Conservation (phyloP, 2,888 invertebrate genomes). For the Macroteleia sp. region DNA sequence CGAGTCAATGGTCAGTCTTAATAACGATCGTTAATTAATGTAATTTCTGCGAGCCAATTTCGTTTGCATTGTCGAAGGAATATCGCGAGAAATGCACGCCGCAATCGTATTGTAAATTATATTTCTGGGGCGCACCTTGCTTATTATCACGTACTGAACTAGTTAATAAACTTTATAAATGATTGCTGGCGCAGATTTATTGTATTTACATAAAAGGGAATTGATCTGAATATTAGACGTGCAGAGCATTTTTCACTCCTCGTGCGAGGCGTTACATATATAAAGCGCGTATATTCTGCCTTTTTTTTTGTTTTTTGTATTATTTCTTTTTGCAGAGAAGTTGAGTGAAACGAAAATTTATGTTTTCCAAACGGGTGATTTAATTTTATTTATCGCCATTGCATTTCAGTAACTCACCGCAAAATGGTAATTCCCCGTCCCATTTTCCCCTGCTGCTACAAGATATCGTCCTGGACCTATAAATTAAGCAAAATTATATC, state of each 20-base stretch:
- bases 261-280: not conserved
- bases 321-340: too few species aligned
- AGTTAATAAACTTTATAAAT: conserved; percentile 36
- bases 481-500: conserved; percentile 53
- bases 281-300: too few species aligned
- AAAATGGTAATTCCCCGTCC: conserved; percentile 93
- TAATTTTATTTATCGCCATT: not conserved
- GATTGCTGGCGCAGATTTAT: conserved; percentile 6
- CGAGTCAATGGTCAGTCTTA: conserved; percentile 1
- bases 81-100: conserved; percentile 1
- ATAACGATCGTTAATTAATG: conserved; percentile 6
- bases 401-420: conserved; percentile 87
- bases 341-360: conserved; percentile 2
- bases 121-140: conserved; percentile 30
- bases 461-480: conserved; percentile 86
- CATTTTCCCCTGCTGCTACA: conserved; percentile 90
- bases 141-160: conserved; percentile 28
- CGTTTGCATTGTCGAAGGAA: conserved; percentile 12
- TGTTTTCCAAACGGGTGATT: not conserved
- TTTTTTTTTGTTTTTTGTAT: too few species aligned
- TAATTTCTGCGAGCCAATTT: too few species aligned
- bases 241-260: too few species aligned
- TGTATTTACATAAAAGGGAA: conserved; percentile 12
- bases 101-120: conserved; percentile 14
- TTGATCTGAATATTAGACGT: not conserved